Conservation (phyloP, 2,888 invertebrate species). For the Platycheirus rosarum region DNA sequence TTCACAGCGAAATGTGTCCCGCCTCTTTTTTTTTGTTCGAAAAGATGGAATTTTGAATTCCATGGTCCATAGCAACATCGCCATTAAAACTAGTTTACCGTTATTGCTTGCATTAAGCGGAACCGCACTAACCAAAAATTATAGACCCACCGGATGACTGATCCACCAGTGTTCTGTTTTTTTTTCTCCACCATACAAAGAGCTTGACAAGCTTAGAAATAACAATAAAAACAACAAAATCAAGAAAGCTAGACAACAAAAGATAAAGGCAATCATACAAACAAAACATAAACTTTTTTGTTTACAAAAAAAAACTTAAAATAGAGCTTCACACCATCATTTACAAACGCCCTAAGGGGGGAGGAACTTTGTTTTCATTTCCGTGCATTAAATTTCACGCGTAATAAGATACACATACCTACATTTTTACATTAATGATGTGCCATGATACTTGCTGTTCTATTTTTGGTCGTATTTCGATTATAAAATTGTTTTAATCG, state of each 20-base stretch:
- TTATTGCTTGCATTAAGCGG: slow-evolving; percentile 3
- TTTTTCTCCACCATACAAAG: neutral
- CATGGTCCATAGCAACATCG: neutral
- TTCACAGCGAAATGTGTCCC: neutral
- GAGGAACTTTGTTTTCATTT: slow-evolving; percentile 32
- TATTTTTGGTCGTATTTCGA: slow-evolving; percentile 62
- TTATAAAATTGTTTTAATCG: slow-evolving; percentile 55
- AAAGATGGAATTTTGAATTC: neutral
- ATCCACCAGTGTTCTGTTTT: slow-evolving; percentile 6
- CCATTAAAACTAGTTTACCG: slow-evolving; percentile 18
- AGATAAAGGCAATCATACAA: slow-evolving; percentile 4
- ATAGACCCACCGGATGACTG: slow-evolving; percentile 32
- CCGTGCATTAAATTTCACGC: slow-evolving; percentile 57
- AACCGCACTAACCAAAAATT: slow-evolving; percentile 1
- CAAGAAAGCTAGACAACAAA: slow-evolving; percentile 6
- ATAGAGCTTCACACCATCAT: neutral
- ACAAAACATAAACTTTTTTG: neutral
- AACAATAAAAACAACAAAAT: neutral
- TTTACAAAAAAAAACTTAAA: neutral
- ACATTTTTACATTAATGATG: slow-evolving; percentile 32
- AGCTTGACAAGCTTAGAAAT: neutral
- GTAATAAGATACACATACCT: slow-evolving; percentile 42
- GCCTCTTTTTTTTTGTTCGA: neutral
- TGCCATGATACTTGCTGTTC: slow-evolving; percentile 50
- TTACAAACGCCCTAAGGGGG: slow-evolving; percentile 18